Evolutionary conservation across 1,140 invertebrate species (phyloP).

Genomic region (Sipha flava): DNA sequence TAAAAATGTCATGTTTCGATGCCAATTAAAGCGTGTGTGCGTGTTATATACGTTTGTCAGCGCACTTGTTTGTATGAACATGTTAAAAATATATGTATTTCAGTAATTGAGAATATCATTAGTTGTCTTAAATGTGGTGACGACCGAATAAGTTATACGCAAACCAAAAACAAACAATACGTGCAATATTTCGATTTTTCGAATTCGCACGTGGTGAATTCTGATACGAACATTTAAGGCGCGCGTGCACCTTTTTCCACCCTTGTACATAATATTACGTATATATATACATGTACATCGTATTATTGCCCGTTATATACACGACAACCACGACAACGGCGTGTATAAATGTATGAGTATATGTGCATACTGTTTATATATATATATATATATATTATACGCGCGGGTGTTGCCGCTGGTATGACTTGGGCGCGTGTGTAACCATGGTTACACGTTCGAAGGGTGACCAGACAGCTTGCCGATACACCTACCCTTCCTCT

Average conservation of each 20-base stretch:
- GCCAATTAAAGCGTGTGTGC: too few relatives aligned
- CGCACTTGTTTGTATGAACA: too few relatives aligned
- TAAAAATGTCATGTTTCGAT: too few relatives aligned
- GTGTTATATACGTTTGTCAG: too few relatives aligned
- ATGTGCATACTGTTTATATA: not conserved
- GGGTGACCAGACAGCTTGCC: constrained; percentile 31
- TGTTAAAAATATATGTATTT: too few relatives aligned
- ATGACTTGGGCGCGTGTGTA: not conserved
- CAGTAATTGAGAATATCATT: too few relatives aligned
- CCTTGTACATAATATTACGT: too few relatives aligned
- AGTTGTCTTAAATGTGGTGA: too few relatives aligned
- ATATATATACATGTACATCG: not conserved
- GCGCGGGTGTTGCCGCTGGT: not conserved
- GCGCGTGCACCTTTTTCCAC: too few relatives aligned
- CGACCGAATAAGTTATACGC: too few relatives aligned
- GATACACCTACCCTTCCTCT: not conserved
- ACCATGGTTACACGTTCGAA: constrained; percentile 11
- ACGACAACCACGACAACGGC: not conserved
- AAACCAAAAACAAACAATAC: too few relatives aligned
- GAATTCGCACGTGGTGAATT: not conserved
- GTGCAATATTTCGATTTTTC: not conserved
- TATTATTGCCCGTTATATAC: not conserved
- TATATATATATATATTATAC: not conserved
- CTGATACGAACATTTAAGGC: too few relatives aligned
- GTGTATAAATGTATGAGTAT: not conserved